Percentiles rank a stretch among this genome's conserved stretches.
Evolutionary conservation across 2,113 vertebrate species (phyloP).

Genomic region (Scortum barcoo): DNA sequence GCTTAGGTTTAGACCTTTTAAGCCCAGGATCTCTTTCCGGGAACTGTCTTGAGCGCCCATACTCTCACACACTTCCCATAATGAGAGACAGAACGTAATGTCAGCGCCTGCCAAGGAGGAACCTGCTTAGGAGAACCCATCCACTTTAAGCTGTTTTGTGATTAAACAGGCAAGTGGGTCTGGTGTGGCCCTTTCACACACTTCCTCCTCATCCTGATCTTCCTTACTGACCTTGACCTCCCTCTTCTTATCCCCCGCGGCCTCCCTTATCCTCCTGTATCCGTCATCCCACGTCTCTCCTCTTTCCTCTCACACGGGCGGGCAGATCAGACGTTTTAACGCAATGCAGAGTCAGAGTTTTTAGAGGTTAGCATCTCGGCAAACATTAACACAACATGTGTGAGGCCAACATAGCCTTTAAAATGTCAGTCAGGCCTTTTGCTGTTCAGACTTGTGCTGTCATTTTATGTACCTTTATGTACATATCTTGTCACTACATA

Average conservation of each 20-base stretch:
- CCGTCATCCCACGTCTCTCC: background rate
- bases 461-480: background rate
- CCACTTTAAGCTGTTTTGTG: slow-evolving; percentile 25
- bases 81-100: background rate
- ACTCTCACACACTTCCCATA: background rate
- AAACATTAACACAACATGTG: background rate
- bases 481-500: background rate
- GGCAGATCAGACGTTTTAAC: background rate
- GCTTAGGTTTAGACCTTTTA: background rate
- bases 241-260: slow-evolving; percentile 51
- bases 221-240: slow-evolving; percentile 53
- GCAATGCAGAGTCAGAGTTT: background rate
- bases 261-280: slow-evolving; percentile 52
- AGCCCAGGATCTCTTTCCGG: background rate
- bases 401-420: background rate
- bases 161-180: background rate
- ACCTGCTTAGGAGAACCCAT: background rate
- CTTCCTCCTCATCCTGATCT: slow-evolving; percentile 64
- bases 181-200: slow-evolving; percentile 57
- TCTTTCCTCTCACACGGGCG: background rate
- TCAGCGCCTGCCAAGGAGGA: background rate
- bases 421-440: background rate
- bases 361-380: background rate
- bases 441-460: background rate
- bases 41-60: background rate